Evolutionary conservation across 1,140 invertebrate species (phyloP), one percentile per base, ranked within the genome.

Genomic region (Brachionus koreanus): DNA sequence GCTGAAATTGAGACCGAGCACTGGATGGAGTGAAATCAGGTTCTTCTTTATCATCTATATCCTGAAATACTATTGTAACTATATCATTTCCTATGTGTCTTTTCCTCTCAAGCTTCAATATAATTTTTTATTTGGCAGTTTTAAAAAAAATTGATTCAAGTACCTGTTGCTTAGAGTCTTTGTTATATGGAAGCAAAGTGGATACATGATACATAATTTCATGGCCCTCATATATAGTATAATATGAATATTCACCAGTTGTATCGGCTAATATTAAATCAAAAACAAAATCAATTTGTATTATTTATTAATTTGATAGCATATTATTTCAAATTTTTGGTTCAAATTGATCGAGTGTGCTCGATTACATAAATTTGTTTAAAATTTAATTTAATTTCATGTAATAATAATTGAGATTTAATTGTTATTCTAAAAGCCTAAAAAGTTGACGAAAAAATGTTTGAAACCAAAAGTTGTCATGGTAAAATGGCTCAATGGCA

Each of bases 181-280:
- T 49, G 39, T 43, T 65, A 63, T 69, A 82, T 0, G 96, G 96
- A 49, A 98, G 89, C 83, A 97, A 88, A 0, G 95, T 96, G 4
- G 95, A 95, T 1, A 98, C 95, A 88, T 98, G 96, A 89, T 97
- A 98, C 92, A 98, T 95, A 82, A 98, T 93, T 88, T 98, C 95
- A 13, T 93, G 91, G 43, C 94, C 94, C 85, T 93, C 92, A 89
- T 94, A 96, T 33, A 92, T 90, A 86, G 96, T 94, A 87, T 95
- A 98, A 0, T 97, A 92, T n/a, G 95, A 95, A 83, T 94, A 92
- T 7, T 82, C 93, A n/a, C 96, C 96, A 0, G 96, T 98, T 35
- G 57, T 82, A 42, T 82, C 79, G 33, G 57, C 79, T 82, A 65
- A 61, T 33, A 33, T 61, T 25, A 29, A 65, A 61, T n/a, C 35